phyloP scores from a whole-genome alignment of 2,797 vertebrate genomes.

The Sebastes minor region DNA sequence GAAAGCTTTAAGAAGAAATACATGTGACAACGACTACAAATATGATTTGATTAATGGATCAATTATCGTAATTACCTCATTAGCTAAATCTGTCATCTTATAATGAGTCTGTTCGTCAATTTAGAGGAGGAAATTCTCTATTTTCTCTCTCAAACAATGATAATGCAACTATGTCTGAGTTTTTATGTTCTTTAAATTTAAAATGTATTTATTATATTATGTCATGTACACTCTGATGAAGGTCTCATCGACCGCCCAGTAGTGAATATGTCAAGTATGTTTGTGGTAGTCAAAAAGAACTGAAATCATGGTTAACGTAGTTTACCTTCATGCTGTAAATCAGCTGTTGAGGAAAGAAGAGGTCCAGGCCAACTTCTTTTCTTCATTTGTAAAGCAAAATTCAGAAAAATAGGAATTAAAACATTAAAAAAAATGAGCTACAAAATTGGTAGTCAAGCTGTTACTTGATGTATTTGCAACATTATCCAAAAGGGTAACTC shows the following conservation, averaged over 20 bases:
- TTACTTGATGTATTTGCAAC: neutral
- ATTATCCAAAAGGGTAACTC: neutral
- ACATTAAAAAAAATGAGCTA: neutral
- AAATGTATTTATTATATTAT: no score
- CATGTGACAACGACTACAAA: neutral
- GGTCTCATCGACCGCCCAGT: no score
- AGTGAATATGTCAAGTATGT: no score
- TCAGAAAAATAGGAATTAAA: neutral
- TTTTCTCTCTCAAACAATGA: neutral
- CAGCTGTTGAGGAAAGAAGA: slow-evolving; percentile 93
- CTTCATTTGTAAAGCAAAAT: slow-evolving; percentile 68
- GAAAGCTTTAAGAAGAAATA: neutral
- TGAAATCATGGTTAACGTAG: no score
- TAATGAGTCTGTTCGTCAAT: neutral
- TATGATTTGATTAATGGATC: accelerated
- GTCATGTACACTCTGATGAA: neutral
- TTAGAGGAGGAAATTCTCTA: neutral
- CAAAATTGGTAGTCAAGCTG: neutral
- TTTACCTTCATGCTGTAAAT: slow-evolving; percentile 87
- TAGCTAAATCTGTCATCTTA: neutral
- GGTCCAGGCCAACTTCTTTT: slow-evolving; percentile 93
- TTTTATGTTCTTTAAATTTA: neutral
- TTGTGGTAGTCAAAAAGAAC: neutral
- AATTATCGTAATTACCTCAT: no score
- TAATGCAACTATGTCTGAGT: neutral